Percentiles rank a stretch among this genome's conserved stretches.
Conservation (phyloP, 2,113 vertebrate genomes). For the Sapajus apella region DNA sequence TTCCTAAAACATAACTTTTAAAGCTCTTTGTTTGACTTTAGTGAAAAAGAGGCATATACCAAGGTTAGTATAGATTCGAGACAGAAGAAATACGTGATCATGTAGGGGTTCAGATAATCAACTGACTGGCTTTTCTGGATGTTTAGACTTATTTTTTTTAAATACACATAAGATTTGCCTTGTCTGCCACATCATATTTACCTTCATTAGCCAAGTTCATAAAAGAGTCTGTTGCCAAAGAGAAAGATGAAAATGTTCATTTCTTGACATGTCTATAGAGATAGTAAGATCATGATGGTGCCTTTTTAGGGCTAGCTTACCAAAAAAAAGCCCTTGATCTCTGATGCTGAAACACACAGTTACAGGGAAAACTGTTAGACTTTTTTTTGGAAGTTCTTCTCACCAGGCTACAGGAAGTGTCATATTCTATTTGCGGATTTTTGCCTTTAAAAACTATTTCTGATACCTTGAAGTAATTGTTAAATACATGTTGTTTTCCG, state of each 20-base stretch:
- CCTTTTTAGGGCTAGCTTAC: background rate
- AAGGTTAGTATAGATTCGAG: background rate
- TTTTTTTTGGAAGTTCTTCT: background rate
- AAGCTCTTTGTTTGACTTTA: background rate
- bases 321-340: background rate
- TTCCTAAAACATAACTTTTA: background rate
- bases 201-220: background rate
- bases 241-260: background rate
- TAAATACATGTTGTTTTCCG: conserved; percentile 27
- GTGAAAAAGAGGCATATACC: background rate
- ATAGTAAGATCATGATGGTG: background rate
- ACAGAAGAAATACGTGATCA: background rate
- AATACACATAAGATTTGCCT: background rate
- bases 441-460: conserved; percentile 45
- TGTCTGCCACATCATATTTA: background rate
- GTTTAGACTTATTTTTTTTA: background rate
- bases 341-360: background rate
- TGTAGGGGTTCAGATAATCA: background rate
- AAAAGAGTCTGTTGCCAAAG: background rate
- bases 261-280: background rate
- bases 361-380: background rate
- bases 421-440: background rate
- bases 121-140: background rate
- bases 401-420: background rate
- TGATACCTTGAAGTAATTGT: background rate